These are phyloP conservation scores for Meiosimyza platycephala DNA, from an alignment of 2,888 invertebrate species.

Conservation along the genomic window DNA sequence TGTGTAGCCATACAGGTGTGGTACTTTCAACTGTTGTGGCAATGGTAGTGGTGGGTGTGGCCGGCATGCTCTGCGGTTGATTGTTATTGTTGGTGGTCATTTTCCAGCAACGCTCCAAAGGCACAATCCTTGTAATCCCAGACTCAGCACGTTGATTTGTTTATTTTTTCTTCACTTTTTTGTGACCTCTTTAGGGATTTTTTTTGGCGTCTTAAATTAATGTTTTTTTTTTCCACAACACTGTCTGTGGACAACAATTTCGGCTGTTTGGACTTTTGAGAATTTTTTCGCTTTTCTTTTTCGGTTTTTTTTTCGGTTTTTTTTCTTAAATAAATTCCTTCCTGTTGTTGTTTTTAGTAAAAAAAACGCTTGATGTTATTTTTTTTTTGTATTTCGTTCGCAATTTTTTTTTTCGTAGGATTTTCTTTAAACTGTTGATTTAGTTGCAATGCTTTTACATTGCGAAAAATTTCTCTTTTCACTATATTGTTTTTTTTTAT, in stretches of 20 bases:
- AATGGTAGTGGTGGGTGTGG: neutral
- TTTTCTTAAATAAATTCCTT: neutral
- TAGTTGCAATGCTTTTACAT: neutral
- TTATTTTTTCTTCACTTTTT: neutral
- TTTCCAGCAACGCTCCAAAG: neutral
- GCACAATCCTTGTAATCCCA: slow-evolving; percentile 2
- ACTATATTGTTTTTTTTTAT: neutral
- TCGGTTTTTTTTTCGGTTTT: neutral
- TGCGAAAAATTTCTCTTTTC: no score
- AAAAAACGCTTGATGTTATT: no score
- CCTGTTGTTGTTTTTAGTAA: no score
- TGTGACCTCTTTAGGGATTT: neutral
- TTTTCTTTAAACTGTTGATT: neutral
- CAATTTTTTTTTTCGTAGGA: neutral
- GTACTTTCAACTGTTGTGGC: neutral
- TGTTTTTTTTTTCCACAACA: neutral
- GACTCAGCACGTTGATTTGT: neutral
- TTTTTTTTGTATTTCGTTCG: neutral
- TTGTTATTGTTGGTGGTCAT: no score
- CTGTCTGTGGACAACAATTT: neutral
- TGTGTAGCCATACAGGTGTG: slow-evolving; percentile 1
- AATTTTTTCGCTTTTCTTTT: neutral
- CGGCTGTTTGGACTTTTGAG: neutral
- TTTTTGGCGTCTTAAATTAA: neutral
- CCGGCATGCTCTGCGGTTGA: neutral